Conservation (phyloP, 2,113 vertebrate genomes). For the Bufo gargarizans region DNA sequence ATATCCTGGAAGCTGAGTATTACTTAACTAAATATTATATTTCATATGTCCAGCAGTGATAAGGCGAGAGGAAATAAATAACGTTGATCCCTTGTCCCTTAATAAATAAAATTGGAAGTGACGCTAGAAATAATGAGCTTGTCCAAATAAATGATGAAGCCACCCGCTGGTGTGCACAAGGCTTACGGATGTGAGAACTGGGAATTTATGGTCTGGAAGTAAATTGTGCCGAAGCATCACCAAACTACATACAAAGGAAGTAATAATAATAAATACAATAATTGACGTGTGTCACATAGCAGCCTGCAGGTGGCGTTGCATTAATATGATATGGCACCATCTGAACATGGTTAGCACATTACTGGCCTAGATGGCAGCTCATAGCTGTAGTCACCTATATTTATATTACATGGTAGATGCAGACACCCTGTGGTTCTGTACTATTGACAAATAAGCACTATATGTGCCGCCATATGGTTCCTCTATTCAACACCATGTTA, state of each 20-base stretch:
- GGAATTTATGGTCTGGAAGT: not conserved
- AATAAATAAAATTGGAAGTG: not conserved
- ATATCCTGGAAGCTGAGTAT: not conserved
- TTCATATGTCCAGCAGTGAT: not conserved
- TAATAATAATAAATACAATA: too few relatives aligned
- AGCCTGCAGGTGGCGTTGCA: not conserved
- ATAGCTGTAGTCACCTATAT: not conserved
- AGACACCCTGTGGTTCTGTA: too few relatives aligned
- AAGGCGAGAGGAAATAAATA: not conserved
- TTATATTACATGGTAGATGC: not conserved
- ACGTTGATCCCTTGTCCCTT: not conserved
- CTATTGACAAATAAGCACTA: too few relatives aligned
- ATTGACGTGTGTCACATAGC: not conserved
- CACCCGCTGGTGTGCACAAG: not conserved
- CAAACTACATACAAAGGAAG: not conserved
- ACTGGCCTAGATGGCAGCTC: not conserved
- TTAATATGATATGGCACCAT: not conserved
- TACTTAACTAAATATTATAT: not conserved
- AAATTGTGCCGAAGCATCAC: not conserved
- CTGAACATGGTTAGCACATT: not conserved
- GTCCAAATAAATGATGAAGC: not conserved
- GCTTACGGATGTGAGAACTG: not conserved
- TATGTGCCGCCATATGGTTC: too few relatives aligned
- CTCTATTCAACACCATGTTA: too few relatives aligned
- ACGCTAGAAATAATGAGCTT: constrained; percentile 5